Percentiles rank a stretch among this genome's conserved stretches.
These are phyloP conservation scores for Tribolium castaneum DNA, from an alignment of 1,140 invertebrate genomes.

Conservation along the genomic window DNA sequence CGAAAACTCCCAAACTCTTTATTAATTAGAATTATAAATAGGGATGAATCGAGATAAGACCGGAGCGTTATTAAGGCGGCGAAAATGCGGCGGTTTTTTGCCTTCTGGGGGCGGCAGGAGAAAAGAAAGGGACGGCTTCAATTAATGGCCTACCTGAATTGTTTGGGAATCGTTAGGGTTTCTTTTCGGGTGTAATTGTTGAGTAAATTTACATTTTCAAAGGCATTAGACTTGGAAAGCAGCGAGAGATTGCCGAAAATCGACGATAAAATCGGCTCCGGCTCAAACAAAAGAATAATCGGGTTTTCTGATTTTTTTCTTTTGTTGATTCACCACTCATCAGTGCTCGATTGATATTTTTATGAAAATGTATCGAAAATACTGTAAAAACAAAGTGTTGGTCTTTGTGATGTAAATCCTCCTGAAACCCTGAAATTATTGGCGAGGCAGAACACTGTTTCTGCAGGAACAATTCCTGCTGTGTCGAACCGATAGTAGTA, in stretches of 20 bases:
- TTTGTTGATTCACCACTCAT: background rate
- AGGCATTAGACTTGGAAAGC: background rate
- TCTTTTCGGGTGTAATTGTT: background rate
- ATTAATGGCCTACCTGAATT: background rate
- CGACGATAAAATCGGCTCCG: background rate
- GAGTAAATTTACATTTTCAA: background rate
- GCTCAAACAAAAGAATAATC: background rate
- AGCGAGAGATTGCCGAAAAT: background rate
- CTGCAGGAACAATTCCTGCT: too few species aligned
- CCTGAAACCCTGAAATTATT: too few species aligned
- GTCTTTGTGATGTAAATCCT: too few species aligned
- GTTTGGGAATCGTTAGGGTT: background rate
- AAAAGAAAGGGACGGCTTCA: background rate
- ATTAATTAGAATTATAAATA: slow-evolving; percentile 20
- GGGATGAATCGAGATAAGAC: background rate
- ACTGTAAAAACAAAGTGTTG: too few species aligned
- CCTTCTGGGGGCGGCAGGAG: background rate
- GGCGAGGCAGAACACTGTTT: too few species aligned
- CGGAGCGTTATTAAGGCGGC: background rate
- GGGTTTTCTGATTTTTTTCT: background rate
- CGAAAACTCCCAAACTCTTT: slow-evolving; percentile 4
- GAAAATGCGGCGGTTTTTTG: background rate
- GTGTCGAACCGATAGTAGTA: too few species aligned
- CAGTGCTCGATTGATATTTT: too few species aligned
- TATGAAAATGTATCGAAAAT: too few species aligned